A percentile compares a stretch with the other conserved stretches of the same genome.
phyloP scores from a whole-genome alignment of 1,140 invertebrate genomes.

The Camponotus pennsylvanicus region DNA sequence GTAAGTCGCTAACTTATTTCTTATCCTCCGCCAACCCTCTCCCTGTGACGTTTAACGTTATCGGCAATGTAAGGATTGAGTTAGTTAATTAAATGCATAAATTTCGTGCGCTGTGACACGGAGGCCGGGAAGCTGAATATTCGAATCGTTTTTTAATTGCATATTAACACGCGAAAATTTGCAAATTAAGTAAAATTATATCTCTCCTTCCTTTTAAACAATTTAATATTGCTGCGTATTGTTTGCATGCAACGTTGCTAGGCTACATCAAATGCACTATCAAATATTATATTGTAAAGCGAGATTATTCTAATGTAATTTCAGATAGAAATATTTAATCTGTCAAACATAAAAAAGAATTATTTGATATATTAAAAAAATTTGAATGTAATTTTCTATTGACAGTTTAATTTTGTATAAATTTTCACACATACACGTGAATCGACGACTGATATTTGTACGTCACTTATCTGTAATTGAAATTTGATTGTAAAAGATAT shows the following conservation, averaged over 20 bases:
- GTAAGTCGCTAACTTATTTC: conserved; percentile 44
- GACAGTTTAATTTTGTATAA: not conserved
- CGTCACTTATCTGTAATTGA: not conserved
- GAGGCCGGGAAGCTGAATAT: conserved; percentile 33
- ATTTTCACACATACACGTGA: not conserved
- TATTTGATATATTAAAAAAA: not conserved
- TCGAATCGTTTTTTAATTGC: conserved; percentile 43
- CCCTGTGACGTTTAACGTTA: conserved; percentile 50
- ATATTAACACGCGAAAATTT: conserved; percentile 58
- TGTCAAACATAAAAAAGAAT: not conserved
- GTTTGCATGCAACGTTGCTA: conserved; percentile 6
- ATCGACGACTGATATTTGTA: too few species aligned
- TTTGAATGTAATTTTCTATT: not conserved
- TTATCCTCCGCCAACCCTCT: conserved; percentile 21
- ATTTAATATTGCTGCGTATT: not conserved
- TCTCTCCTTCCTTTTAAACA: conserved; percentile 15
- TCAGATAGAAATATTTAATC: not conserved
- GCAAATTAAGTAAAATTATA: conserved; percentile 58
- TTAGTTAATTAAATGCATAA: conserved; percentile 61
- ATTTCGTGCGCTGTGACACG: conserved; percentile 48
- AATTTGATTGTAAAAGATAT: not conserved
- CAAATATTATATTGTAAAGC: conserved; percentile 14
- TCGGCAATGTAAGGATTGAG: conserved; percentile 45
- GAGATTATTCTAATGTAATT: conserved; percentile 9
- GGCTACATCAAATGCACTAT: conserved; percentile 3